phyloP scores from a whole-genome alignment of 2,888 invertebrate genomes.

The Drosophila ustulata region DNA sequence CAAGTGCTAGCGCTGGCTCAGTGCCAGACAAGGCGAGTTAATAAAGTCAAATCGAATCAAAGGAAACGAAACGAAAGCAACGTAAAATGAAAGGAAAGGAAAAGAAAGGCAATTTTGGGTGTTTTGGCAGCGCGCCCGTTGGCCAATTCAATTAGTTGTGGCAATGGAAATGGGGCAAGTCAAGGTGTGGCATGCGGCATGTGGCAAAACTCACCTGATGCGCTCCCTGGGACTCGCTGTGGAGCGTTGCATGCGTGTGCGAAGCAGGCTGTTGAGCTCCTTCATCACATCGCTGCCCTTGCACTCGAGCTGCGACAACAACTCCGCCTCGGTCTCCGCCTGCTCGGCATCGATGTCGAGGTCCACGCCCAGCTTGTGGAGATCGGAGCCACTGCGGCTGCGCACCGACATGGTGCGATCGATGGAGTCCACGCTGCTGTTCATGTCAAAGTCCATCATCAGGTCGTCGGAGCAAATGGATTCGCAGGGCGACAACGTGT shows the following conservation, averaged over 20 bases:
- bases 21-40: slow-evolving; percentile 58
- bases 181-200: slow-evolving; percentile 19
- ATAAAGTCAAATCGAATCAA: slow-evolving; percentile 60
- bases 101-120: slow-evolving; percentile 24
- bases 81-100: slow-evolving; percentile 4
- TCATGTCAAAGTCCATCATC: slow-evolving; percentile 93
- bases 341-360: slow-evolving; percentile 51
- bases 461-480: slow-evolving; percentile 95
- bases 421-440: slow-evolving; percentile 85
- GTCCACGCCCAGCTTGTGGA: slow-evolving; percentile 85
- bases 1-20: slow-evolving; percentile 46
- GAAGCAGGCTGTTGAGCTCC: slow-evolving; percentile 87
- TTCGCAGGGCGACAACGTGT: slow-evolving; percentile 93
- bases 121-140: slow-evolving; percentile 51
- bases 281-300: slow-evolving; percentile 86
- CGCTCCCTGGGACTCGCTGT: slow-evolving; percentile 59
- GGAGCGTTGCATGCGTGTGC: slow-evolving; percentile 79
- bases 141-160: slow-evolving; percentile 67
- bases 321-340: slow-evolving; percentile 85
- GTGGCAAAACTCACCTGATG: slow-evolving; percentile 79
- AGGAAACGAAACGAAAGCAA: slow-evolving; percentile 22
- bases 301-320: slow-evolving; percentile 85
- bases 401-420: slow-evolving; percentile 83
- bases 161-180: slow-evolving; percentile 17
- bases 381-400: slow-evolving; percentile 85